These are phyloP conservation scores for Cichlasoma orientale DNA, from an alignment of 2,797 vertebrate genomes.

Conservation along the genomic window DNA sequence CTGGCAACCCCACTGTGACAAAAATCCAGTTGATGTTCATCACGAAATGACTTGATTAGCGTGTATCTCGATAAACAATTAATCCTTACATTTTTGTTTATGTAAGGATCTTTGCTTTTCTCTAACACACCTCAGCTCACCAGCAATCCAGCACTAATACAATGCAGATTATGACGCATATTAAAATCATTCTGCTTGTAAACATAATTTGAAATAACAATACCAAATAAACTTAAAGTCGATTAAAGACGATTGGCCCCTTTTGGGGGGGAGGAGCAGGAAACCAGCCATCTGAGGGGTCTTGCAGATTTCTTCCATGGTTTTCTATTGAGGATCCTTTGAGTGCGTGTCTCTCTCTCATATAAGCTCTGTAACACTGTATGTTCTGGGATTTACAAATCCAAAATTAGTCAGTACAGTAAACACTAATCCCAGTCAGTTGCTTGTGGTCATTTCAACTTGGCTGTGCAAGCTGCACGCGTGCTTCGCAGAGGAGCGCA, in stretches of 20 bases:
- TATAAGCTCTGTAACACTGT: not conserved
- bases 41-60: not conserved
- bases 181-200: not conserved
- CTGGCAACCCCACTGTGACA: conserved; percentile 4
- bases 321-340: not conserved
- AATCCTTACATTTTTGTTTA: not conserved
- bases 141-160: not conserved
- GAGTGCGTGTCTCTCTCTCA: not conserved
- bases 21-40: not conserved
- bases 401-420: conserved; percentile 1
- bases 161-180: not conserved
- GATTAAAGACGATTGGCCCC: not conserved
- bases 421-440: not conserved
- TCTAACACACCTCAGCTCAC: not conserved
- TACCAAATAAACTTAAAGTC: not conserved
- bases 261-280: too few species aligned
- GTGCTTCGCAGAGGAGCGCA: not conserved
- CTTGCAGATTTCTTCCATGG: not conserved
- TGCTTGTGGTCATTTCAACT: not conserved
- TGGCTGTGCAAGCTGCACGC: not conserved
- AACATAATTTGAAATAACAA: not conserved
- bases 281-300: not conserved
- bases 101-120: not conserved
- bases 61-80: not conserved
- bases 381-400: not conserved